Base-by-base conservation (phyloP, 2,113 vertebrate genomes). In the Picathartes gymnocephalus region DNA sequence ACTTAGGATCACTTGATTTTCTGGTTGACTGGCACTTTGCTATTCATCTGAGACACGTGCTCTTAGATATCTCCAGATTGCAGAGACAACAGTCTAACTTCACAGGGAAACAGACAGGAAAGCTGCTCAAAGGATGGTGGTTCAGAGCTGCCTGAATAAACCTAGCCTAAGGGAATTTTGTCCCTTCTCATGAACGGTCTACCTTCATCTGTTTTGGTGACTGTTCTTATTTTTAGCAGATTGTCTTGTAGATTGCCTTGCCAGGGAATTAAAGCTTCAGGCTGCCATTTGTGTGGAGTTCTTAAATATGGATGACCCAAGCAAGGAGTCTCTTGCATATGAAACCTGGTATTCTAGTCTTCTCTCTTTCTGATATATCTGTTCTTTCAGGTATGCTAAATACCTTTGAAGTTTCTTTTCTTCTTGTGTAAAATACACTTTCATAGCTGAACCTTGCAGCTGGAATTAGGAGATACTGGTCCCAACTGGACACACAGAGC, bases 301-400 rank as follows among this genome's bases (percentile, higher is more conserved):
- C 54, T 86, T 73, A 86, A 92, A 93, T 95, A 90, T 70, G 78
- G 31, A 69, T 94, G 81, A 90, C 73, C 73, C 44, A 91, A 83
- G 92, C 58, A 86, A 95, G 71, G 45, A 40, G 8, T 31, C 24
- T 83, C 21, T 74, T 90, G 61, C 15, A 9, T 79, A 25, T 80
- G 56, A 56, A 87, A 89, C 48, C 33, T 40, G 19, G 33, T 72
- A 6, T 86, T 90, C 58, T 56, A 48, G 11, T 89, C 58, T 65
- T 71, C 40, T 65, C 68, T 73, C 57, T 83, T 73, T 82, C 45
- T 92, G 45, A 70, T 90, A 28, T 58, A 71, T 58, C 84, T 73
- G 11, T 69, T 65, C 69, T 81, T 86, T 92, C 81, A 92, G 70
- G 81, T 87, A 89, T 72, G 72, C 58, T 92, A 68, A 93, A 35